A percentile compares a stretch with the other conserved stretches of the same genome.
phyloP scores from a whole-genome alignment of 2,113 vertebrate species.

The Anoplopoma fimbria region DNA sequence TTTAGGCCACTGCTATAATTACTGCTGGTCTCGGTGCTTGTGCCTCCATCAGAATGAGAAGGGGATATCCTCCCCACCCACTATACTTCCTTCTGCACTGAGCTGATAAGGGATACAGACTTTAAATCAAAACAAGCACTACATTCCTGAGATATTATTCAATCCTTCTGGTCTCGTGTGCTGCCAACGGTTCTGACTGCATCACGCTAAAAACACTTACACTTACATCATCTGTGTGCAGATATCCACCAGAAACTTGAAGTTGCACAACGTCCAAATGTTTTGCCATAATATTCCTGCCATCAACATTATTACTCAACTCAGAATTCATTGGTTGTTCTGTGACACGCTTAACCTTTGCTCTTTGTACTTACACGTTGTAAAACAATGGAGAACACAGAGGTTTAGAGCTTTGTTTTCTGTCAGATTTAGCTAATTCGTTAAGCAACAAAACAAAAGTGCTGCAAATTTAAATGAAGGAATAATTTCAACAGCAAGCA shows the following conservation, averaged over 20 bases:
- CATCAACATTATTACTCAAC: not conserved
- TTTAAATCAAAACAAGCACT: conserved; percentile 40
- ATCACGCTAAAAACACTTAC: not conserved
- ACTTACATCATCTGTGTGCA: not conserved
- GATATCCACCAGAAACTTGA: not conserved
- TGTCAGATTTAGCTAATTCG: not conserved
- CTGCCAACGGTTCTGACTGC: not conserved
- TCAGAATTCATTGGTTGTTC: not conserved
- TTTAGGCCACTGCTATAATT: conserved; percentile 33
- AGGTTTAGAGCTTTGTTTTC: not conserved
- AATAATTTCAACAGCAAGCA: not conserved
- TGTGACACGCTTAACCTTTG: not conserved
- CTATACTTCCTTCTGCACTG: conserved; percentile 63
- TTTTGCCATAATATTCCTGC: not conserved
- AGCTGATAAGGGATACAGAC: conserved; percentile 66
- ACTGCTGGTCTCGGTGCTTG: not conserved
- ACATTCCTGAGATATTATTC: conserved; percentile 48
- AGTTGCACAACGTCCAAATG: not conserved
- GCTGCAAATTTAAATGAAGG: not conserved
- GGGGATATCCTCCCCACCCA: conserved; percentile 71
- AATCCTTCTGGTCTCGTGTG: not conserved
- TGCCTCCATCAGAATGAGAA: conserved; percentile 33
- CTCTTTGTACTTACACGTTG: not conserved
- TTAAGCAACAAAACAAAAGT: not conserved
- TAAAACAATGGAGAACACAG: not conserved